A percentile compares a stretch with the other conserved stretches of the same genome.
Conservation (phyloP, 2,113 vertebrate species). For the Plecturocebus donacophilus region DNA sequence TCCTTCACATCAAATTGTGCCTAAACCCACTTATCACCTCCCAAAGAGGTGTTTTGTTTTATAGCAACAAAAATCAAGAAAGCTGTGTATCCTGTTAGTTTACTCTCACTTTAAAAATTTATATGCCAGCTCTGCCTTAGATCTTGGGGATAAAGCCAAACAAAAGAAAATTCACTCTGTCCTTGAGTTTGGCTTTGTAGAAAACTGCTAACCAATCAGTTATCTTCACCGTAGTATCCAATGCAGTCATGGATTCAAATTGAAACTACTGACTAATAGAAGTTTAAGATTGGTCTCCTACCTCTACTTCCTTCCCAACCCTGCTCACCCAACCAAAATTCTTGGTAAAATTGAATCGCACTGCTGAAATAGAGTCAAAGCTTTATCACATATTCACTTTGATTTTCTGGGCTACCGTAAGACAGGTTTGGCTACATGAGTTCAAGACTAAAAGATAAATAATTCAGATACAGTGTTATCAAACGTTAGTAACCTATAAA, state of each 20-base stretch:
- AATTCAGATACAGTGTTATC: neutral
- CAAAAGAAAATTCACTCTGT: neutral
- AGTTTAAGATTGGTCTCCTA: neutral
- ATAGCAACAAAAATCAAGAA: neutral
- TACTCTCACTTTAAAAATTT: neutral
- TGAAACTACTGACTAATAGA: neutral
- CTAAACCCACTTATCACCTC: neutral
- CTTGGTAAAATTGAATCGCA: neutral
- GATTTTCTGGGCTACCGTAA: neutral
- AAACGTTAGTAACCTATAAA: neutral
- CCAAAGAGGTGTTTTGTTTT: neutral
- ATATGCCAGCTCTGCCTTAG: neutral
- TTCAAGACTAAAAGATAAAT: neutral
- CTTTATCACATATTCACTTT: slow-evolving; percentile 9
- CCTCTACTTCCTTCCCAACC: neutral
- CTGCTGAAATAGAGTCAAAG: neutral
- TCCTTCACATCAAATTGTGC: neutral
- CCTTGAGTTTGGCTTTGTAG: neutral
- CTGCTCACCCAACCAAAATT: neutral
- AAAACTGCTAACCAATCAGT: neutral
- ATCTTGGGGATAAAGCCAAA: neutral
- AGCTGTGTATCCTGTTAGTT: neutral
- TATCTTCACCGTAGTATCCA: neutral
- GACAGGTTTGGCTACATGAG: neutral
- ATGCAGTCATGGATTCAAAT: neutral